Base-by-base conservation (phyloP, 2,797 vertebrate species). In the Microctenopoma stevenorrisi region DNA sequence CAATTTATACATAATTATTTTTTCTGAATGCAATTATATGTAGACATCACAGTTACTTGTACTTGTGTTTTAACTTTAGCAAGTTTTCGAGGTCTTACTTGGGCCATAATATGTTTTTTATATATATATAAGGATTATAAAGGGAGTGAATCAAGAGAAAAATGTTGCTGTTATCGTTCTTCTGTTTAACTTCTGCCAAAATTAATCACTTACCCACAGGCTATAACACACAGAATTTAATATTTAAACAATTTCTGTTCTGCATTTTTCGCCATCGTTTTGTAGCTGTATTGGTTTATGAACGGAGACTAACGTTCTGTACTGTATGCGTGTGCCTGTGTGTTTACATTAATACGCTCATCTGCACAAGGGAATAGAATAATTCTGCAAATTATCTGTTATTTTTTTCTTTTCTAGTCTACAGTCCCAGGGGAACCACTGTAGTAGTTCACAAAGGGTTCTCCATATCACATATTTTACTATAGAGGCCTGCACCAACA, bases 1-100 rank as follows among this genome's bases (percentile, higher is more conserved):
- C 88, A 89, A 78, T 91, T 92, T 91, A 89, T 92, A 91, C 72
- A 82, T 80, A 84, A 83, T 90, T 91, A 91, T 94, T 93, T 94
- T 93, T 93, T 91, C 94, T 91, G 86, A 94, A 93, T 92, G 89
- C 92, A 85, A 73, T 86, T 85, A 86, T 89, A 88, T 88, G 87
- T 87, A 86, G 77, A 90, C 69, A 76, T 81, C 81, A 88, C 83
- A 72, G 48, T 88, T 78, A 79, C 77, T 74, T 83, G 78, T 87
- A 83, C 80, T 86, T 86, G 83, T 90, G 84, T 88, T 90, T 75
- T 38, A 78, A 72, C 75, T 85, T 81, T 74, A 82, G 82, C 71
- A 47, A 64, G 79, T 74, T 82, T 85, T 85, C 48, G 67, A 74
- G 77, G 77, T 78, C 81, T 82, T 51, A 79, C 55, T 37, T 48